A percentile compares a stretch with the other conserved stretches of the same genome.
Evolutionary conservation across 2,797 vertebrate genomes (phyloP).

Genomic region (Podargus strigoides): DNA sequence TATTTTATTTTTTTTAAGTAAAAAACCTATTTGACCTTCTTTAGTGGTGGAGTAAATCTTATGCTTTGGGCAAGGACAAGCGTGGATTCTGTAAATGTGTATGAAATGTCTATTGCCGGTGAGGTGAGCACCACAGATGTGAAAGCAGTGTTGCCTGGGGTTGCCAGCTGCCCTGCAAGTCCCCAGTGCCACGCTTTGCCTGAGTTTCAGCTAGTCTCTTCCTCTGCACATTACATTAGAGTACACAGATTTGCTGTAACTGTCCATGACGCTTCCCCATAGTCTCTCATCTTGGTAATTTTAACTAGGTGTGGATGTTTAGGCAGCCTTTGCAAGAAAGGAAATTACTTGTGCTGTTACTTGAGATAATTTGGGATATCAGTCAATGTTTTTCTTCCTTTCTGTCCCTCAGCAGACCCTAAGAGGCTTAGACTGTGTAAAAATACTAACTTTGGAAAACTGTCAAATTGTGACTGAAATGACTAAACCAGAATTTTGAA

Average conservation of each 20-base stretch:
- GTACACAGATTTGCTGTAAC: background rate
- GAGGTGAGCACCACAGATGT: rapidly evolving
- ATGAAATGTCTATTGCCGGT: rapidly evolving
- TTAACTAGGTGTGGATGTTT: background rate
- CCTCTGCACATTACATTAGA: background rate
- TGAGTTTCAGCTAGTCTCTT: background rate
- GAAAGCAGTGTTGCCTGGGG: background rate
- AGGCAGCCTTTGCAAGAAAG: background rate
- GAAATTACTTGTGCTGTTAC: background rate
- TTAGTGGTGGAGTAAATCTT: background rate
- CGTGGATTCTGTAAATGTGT: rapidly evolving
- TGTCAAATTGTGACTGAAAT: background rate
- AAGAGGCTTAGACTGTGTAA: background rate
- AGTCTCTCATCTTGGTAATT: background rate
- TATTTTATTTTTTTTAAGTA: background rate
- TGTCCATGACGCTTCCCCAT: rapidly evolving
- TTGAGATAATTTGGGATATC: background rate
- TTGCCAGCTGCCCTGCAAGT: rapidly evolving
- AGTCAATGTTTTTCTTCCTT: background rate
- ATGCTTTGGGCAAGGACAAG: background rate
- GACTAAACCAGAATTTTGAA: background rate
- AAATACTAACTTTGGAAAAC: background rate
- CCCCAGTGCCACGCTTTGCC: rapidly evolving
- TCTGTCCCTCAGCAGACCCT: background rate
- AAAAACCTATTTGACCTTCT: background rate